Conservation (phyloP, 2,797 vertebrate species). For the Acestrorhynchus altus region DNA sequence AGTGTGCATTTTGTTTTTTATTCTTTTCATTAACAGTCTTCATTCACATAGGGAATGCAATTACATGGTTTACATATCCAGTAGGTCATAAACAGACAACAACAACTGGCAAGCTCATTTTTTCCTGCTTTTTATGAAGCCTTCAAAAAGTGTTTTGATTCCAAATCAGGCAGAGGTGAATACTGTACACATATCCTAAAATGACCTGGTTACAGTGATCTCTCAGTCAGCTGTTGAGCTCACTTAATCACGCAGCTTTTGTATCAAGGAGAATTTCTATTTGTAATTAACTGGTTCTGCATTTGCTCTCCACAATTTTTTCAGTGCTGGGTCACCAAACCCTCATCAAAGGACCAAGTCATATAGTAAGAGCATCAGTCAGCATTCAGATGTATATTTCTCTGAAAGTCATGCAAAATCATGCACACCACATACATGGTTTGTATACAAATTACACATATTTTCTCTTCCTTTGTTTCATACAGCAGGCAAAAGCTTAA, state of each 20-base stretch:
- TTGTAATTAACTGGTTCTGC: background rate
- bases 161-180: slow-evolving; percentile 8
- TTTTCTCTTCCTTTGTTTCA: background rate
- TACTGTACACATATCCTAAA: slow-evolving; percentile 24
- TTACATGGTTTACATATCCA: slow-evolving; percentile 49
- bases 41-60: slow-evolving; percentile 52
- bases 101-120: slow-evolving; percentile 43
- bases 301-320: background rate
- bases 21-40: slow-evolving; percentile 61
- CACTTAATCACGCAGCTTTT: slow-evolving; percentile 24
- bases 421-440: slow-evolving; percentile 56
- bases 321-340: slow-evolving; percentile 11
- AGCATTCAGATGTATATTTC: slow-evolving; percentile 25
- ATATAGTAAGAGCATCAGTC: slow-evolving; percentile 22
- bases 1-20: slow-evolving; percentile 41
- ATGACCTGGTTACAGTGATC: slow-evolving; percentile 3
- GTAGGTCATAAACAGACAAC: slow-evolving; percentile 33
- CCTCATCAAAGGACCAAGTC: slow-evolving; percentile 11
- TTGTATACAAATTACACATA: slow-evolving; percentile 21
- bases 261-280: background rate
- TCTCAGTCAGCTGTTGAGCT: slow-evolving; percentile 1
- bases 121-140: slow-evolving; percentile 22
- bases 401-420: slow-evolving; percentile 58
- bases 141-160: background rate
- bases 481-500: slow-evolving; percentile 33